Evolutionary conservation across 37 sponge, comb jelly and placozoan genomes (phyloP).

Genomic region (Hormiphora californensis): DNA sequence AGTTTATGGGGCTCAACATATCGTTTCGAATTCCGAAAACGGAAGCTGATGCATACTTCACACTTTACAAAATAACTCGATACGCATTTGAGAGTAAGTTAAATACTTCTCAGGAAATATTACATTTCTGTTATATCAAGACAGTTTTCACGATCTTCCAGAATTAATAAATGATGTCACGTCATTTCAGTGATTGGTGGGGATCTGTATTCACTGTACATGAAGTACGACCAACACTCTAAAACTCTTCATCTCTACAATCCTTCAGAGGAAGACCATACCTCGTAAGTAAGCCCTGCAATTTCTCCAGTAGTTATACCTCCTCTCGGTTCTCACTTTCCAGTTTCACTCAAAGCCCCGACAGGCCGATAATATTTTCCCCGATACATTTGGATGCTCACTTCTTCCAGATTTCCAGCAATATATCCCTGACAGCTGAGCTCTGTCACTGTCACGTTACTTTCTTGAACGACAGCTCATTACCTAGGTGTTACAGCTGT

Average conservation of each 20-base stretch:
- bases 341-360: too few relatives aligned
- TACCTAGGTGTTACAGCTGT: background rate
- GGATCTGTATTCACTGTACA: constrained; percentile 9
- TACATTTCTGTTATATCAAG: background rate
- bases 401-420: too few relatives aligned
- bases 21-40: too few relatives aligned
- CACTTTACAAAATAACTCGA: background rate
- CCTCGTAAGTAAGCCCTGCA: background rate
- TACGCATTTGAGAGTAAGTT: background rate
- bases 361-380: too few relatives aligned
- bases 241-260: background rate
- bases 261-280: background rate
- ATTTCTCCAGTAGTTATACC: too few relatives aligned
- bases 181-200: background rate
- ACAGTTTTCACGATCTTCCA: background rate
- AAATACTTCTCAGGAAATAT: background rate
- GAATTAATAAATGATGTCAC: too few relatives aligned
- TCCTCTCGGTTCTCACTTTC: too few relatives aligned
- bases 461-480: too few relatives aligned
- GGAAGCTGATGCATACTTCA: background rate
- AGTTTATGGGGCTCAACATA: too few relatives aligned
- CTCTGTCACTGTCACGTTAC: too few relatives aligned
- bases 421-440: too few relatives aligned
- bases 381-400: too few relatives aligned
- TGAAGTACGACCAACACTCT: background rate